Percentiles rank a stretch among this genome's conserved stretches.
These are phyloP conservation scores for Anguilla anguilla DNA, from an alignment of 2,797 vertebrate genomes.

Conservation along the genomic window DNA sequence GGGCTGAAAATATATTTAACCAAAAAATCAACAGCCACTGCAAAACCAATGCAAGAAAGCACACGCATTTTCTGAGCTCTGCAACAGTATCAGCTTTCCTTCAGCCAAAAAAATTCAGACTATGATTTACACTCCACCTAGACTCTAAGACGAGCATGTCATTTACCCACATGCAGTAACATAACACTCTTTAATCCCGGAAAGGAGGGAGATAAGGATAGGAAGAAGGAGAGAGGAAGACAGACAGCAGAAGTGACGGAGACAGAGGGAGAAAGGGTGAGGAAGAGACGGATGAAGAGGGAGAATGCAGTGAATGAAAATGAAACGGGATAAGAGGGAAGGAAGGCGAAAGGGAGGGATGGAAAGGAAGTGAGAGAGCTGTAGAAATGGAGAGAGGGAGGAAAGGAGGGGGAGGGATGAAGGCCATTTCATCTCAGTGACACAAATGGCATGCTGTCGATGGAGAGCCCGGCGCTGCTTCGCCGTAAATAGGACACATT, in stretches of 20 bases:
- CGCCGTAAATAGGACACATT: constrained; percentile 27
- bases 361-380: not conserved
- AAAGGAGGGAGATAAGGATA: not conserved
- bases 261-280: not conserved
- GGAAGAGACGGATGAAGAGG: not conserved
- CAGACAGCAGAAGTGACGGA: not conserved
- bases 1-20: not conserved
- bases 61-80: not conserved
- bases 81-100: not conserved
- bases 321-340: not conserved
- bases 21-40: not conserved
- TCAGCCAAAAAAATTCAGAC: not conserved
- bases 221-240: not conserved
- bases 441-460: not conserved
- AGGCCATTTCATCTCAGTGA: not conserved
- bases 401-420: constrained; percentile 9
- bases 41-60: not conserved
- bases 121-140: not conserved
- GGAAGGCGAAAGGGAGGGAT: not conserved
- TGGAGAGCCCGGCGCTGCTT: not conserved
- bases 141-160: not conserved
- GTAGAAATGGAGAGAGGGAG: constrained; percentile 25
- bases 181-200: not conserved
- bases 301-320: not conserved
- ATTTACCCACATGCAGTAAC: not conserved